phyloP scores from a whole-genome alignment of 2,888 invertebrate species.

The Eumerus sabulonum region DNA sequence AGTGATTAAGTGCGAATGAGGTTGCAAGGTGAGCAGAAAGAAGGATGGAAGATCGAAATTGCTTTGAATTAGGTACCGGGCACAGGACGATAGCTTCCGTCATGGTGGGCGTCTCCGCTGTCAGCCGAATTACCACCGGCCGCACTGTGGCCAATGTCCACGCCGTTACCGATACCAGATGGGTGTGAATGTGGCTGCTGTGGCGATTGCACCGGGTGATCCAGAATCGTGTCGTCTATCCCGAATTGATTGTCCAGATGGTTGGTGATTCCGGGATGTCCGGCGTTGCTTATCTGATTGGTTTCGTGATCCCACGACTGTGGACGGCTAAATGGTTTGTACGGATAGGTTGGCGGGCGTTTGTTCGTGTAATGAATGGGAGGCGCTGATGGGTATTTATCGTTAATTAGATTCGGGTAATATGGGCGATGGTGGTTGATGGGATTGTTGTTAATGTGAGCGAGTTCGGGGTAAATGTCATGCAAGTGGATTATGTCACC shows the following conservation, averaged over 20 bases:
- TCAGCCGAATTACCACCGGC: constrained; percentile 75
- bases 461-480: constrained; percentile 78
- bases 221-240: constrained; percentile 71
- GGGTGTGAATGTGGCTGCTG: constrained; percentile 57
- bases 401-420: constrained; percentile 61
- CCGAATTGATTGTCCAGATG: constrained; percentile 78
- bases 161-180: constrained; percentile 75
- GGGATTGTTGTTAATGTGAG: constrained; percentile 65
- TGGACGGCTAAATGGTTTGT: constrained; percentile 71
- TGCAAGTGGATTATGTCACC: constrained; percentile 80
- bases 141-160: constrained; percentile 70
- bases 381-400: constrained; percentile 70
- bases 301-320: constrained; percentile 77
- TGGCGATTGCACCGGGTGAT: constrained; percentile 66
- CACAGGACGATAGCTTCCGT: constrained; percentile 76
- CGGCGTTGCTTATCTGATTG: constrained; percentile 72
- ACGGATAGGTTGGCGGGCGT: constrained; percentile 72
- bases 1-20: constrained; percentile 33
- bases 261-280: constrained; percentile 75
- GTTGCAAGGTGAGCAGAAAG: constrained; percentile 12
- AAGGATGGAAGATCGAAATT: constrained; percentile 31
- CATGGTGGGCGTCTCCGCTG: constrained; percentile 71
- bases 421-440: constrained; percentile 47
- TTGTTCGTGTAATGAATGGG: constrained; percentile 73
- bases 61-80: constrained; percentile 75